Percentiles rank a stretch among this genome's conserved stretches.
Evolutionary conservation across 2,113 vertebrate species (phyloP).

Genomic region (Dasyurus viverrinus): DNA sequence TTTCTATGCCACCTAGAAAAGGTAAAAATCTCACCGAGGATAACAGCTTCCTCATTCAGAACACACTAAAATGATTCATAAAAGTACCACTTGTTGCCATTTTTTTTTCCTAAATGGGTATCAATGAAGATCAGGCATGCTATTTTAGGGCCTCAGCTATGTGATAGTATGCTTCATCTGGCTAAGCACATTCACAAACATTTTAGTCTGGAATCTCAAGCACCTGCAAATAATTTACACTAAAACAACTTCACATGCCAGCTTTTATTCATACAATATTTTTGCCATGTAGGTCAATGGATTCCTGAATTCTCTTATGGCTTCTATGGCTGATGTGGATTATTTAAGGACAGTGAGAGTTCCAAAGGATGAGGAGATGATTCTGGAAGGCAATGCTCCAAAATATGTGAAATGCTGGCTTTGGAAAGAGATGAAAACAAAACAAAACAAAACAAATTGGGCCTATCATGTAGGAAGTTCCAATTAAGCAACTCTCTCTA

Average conservation of each 20-base stretch:
- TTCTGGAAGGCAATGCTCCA: constrained; percentile 29
- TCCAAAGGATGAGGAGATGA: constrained; percentile 34
- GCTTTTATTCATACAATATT: constrained; percentile 38
- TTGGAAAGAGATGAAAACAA: constrained; percentile 45
- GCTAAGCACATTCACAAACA: constrained; percentile 4
- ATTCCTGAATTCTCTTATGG: not conserved
- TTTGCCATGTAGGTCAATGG: constrained; percentile 10
- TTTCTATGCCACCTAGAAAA: not conserved
- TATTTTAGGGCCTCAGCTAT: constrained; percentile 15
- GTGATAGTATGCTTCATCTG: not conserved
- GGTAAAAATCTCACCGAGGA: not conserved
- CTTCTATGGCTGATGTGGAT: constrained; percentile 17
- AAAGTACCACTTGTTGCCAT: not conserved
- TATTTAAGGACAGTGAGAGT: constrained; percentile 29
- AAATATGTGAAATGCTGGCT: constrained; percentile 39
- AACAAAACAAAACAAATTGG: constrained; percentile 12
- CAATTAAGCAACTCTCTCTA: not conserved
- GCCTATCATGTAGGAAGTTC: not conserved
- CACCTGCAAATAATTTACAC: constrained; percentile 45
- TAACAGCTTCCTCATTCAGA: not conserved
- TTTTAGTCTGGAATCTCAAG: constrained; percentile 24
- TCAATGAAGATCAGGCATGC: not conserved
- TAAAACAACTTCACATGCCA: constrained; percentile 36
- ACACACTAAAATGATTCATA: not conserved
- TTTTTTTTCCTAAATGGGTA: constrained; percentile 22